Evolutionary conservation across 2,797 vertebrate genomes (phyloP).

Genomic region (Carduelis carduelis): DNA sequence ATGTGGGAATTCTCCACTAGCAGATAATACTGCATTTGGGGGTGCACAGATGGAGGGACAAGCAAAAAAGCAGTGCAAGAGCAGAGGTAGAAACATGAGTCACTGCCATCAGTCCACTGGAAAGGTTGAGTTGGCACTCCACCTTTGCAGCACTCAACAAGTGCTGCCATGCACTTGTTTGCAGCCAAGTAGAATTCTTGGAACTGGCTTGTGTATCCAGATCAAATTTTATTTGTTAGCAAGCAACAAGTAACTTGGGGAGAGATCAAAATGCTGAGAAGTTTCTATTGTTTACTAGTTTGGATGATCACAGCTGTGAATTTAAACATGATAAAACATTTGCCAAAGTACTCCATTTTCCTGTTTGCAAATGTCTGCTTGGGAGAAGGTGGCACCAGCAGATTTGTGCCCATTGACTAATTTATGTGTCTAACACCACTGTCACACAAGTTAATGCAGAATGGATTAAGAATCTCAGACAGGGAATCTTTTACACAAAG

Average conservation of each 20-base stretch:
- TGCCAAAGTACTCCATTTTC: not conserved
- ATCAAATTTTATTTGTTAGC: not conserved
- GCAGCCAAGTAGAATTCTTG: not conserved
- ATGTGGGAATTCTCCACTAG: rapidly evolving
- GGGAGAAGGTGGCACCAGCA: not conserved
- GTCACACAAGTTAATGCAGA: not conserved
- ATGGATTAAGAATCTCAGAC: not conserved
- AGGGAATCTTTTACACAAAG: not conserved
- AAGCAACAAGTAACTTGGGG: not conserved
- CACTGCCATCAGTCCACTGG: not conserved
- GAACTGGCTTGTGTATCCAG: not conserved
- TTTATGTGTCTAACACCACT: not conserved
- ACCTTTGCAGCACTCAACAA: no score
- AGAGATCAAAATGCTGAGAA: not conserved
- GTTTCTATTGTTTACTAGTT: not conserved
- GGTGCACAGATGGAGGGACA: not conserved
- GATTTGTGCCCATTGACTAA: not conserved
- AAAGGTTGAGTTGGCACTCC: not conserved
- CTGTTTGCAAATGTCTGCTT: not conserved
- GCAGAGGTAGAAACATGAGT: not conserved
- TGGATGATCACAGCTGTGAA: rapidly evolving
- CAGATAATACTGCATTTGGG: not conserved
- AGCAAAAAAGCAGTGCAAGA: not conserved
- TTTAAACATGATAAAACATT: not conserved
- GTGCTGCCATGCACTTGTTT: not conserved